phyloP scores from a whole-genome alignment of 2,888 invertebrate genomes.

The Amaurobius ferox region DNA sequence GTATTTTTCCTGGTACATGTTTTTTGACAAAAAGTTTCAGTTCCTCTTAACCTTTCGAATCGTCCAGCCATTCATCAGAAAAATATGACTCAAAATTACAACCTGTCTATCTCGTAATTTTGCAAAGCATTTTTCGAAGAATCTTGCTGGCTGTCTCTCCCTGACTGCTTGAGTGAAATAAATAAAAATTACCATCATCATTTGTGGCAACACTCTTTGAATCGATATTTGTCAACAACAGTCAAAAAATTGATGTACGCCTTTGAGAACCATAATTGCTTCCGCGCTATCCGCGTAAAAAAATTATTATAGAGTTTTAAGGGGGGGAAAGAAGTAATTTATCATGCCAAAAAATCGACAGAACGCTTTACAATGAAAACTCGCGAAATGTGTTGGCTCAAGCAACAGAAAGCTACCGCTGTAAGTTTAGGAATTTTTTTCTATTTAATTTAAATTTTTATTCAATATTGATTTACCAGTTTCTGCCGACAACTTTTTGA shows the following conservation, averaged over 20 bases:
- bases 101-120: not conserved
- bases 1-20: too few relatives aligned
- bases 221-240: conserved; percentile 16
- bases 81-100: not conserved
- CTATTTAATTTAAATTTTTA: conserved; percentile 53
- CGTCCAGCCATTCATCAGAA: too few relatives aligned
- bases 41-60: too few relatives aligned
- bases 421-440: conserved; percentile 19
- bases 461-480: conserved; percentile 58
- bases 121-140: not conserved
- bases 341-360: conserved; percentile 20
- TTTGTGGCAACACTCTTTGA: conserved; percentile 12
- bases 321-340: conserved; percentile 22
- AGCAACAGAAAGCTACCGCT: conserved; percentile 3
- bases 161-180: conserved; percentile 3
- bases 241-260: conserved; percentile 27
- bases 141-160: not conserved
- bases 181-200: conserved; percentile 16
- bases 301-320: conserved; percentile 22
- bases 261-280: conserved; percentile 18
- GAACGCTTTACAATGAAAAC: conserved; percentile 9
- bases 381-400: not conserved
- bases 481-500: conserved; percentile 21
- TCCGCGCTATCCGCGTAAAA: conserved; percentile 1
- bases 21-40: too few relatives aligned